Evolutionary conservation across 2,113 vertebrate genomes (phyloP), one percentile per base, ranked within the genome.

Genomic region (Uropsilus gracilis): DNA sequence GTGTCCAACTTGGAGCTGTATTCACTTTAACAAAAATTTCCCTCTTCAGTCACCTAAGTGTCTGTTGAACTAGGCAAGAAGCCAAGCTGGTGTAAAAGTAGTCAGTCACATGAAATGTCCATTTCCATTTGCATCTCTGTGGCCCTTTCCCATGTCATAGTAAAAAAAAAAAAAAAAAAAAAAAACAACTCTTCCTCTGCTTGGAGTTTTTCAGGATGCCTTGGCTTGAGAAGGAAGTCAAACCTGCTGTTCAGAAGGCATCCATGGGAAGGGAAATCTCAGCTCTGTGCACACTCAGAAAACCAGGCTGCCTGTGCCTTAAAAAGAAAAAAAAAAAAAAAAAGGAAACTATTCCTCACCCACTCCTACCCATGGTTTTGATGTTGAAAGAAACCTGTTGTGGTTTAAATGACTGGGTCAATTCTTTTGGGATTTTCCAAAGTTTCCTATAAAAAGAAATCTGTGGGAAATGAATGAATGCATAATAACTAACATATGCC

Each of bases 401-500:
- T 98, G 98, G 98, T 98, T 97, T 98, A 98, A 98, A 97, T 96
- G 98, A 98, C 98, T 98, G 28, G 96, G 97, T 98, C 98, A 98
- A 97, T 98, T 96, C 98, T 98, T 98, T 5, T 97, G 98, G 98
- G 98, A 98, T 98, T 98, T 98, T 98, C 98, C 97, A 12, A 98
- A 97, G 97, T 98, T 98, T 98, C 98, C 97, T 98, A 98, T 98
- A 98, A 98, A 98, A 98, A 98, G 97, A 98, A 98, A 97, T 97
- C 97, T 98, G 98, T 98, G 98, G 98, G 98, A 99, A 99, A 98
- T 96, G 97, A 97, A 86, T 81, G 97, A 98, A 98, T 98, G 97
- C 97, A 97, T 98, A 98, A 99, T 98, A 97, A 88, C 97, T 98
- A 98, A 97, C 98, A 98, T 97, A 99, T 98, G 98, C 97, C 98